Conservation (phyloP, 2,888 invertebrate species). For the Sericinus montela region DNA sequence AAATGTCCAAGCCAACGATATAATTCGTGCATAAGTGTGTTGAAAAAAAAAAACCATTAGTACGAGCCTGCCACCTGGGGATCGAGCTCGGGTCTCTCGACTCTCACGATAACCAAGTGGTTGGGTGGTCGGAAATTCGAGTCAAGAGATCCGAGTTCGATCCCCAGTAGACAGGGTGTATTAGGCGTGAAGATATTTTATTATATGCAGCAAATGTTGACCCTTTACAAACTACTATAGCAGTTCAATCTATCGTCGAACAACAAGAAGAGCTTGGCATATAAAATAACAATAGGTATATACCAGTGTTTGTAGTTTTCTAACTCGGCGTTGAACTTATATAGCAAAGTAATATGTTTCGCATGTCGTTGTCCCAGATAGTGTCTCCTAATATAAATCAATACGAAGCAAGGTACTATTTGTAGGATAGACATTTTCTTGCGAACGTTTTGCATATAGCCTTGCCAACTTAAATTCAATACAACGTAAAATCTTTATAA, state of each 20-base stretch:
- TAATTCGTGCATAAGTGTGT: too few relatives aligned
- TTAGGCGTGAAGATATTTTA: too few relatives aligned
- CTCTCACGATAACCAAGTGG: too few relatives aligned
- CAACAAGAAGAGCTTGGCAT: constrained; percentile 9
- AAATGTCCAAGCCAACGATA: too few relatives aligned
- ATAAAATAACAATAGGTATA: too few relatives aligned
- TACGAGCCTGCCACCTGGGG: too few relatives aligned
- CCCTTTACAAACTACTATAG: neutral
- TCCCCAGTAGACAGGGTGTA: too few relatives aligned
- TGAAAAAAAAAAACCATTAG: too few relatives aligned
- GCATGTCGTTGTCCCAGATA: constrained; percentile 46
- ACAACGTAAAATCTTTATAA: neutral
- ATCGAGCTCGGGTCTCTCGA: too few relatives aligned
- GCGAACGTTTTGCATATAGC: constrained; percentile 49
- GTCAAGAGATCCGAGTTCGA: too few relatives aligned
- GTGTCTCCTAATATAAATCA: constrained; percentile 50
- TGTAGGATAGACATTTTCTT: constrained; percentile 53
- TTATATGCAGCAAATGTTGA: too few relatives aligned
- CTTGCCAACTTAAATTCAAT: constrained; percentile 24
- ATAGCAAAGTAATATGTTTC: constrained; percentile 27
- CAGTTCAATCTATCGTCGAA: neutral
- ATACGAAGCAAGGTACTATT: constrained; percentile 45
- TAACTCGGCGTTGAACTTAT: constrained; percentile 18
- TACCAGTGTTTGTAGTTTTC: constrained; percentile 5
- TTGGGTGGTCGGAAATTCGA: too few relatives aligned